Evolutionary conservation across 1,140 invertebrate genomes (phyloP).

Genomic region (Stegodyphus mimosarum): DNA sequence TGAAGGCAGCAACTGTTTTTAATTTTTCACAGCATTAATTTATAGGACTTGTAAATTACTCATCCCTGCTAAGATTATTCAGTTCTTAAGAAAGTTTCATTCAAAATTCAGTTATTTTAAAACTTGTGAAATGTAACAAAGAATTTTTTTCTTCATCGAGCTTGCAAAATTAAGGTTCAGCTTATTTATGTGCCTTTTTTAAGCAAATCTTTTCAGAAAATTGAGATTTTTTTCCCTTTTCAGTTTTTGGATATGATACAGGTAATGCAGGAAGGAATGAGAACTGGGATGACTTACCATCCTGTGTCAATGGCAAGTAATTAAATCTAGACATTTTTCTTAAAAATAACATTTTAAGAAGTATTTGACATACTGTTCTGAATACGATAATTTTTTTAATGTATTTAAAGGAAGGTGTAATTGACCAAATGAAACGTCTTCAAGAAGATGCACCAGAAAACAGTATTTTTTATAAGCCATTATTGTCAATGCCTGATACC

Average conservation of each 20-base stretch:
- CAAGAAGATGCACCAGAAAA: slow-evolving; percentile 19
- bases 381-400: not conserved
- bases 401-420: not conserved
- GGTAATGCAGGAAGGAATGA: slow-evolving; percentile 28
- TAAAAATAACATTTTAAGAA: not conserved
- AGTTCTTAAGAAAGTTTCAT: no score
- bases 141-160: no score
- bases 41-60: no score
- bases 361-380: not conserved
- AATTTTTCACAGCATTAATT: no score
- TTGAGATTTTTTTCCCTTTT: no score
- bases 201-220: no score
- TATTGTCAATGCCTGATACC: slow-evolving; percentile 18
- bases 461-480: slow-evolving; percentile 42
- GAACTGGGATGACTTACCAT: slow-evolving; percentile 16
- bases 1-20: no score
- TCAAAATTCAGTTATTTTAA: no score
- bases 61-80: no score
- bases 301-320: slow-evolving; percentile 13
- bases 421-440: slow-evolving; percentile 25
- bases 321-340: not conserved
- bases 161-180: no score
- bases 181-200: no score
- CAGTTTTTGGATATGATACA: slow-evolving; percentile 29
- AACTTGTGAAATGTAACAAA: no score